A percentile compares a stretch with the other conserved stretches of the same genome.
These are phyloP conservation scores for Sclerurus mexicanus DNA, from an alignment of 2,113 vertebrate genomes.

Conservation along the genomic window DNA sequence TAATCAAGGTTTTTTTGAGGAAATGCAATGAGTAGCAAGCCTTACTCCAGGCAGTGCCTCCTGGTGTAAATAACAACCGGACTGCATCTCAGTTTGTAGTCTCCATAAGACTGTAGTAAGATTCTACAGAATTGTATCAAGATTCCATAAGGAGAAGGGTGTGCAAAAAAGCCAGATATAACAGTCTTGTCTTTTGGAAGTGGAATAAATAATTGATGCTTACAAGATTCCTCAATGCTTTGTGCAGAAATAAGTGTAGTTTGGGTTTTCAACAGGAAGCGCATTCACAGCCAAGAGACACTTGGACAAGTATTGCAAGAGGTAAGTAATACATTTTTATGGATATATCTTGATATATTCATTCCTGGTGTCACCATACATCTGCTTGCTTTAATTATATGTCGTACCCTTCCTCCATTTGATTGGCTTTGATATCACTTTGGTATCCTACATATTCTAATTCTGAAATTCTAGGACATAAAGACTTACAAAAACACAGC, in stretches of 20 bases:
- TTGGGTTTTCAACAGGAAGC: conserved; percentile 75
- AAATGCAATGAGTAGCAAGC: accelerated
- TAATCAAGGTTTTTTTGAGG: neutral
- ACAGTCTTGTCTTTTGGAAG: neutral
- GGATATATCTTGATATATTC: neutral
- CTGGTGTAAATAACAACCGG: neutral
- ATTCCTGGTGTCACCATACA: neutral
- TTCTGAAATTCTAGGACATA: neutral
- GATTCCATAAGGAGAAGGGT: neutral
- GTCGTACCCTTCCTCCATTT: neutral
- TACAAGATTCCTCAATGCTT: neutral
- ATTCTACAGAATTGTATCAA: neutral
- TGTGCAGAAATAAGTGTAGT: neutral
- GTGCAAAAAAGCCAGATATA: neutral
- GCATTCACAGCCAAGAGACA: conserved; percentile 80
- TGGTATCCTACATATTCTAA: accelerated
- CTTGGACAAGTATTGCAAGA: conserved; percentile 83
- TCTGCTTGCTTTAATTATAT: neutral
- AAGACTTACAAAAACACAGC: neutral
- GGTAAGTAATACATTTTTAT: conserved; percentile 55
- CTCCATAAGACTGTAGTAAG: neutral
- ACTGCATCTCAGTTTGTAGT: neutral
- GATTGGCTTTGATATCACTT: neutral
- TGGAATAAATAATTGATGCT: neutral
- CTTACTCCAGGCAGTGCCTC: neutral